These are phyloP conservation scores for Pholis gunnellus DNA, from an alignment of 2,113 vertebrate genomes.

Conservation along the genomic window DNA sequence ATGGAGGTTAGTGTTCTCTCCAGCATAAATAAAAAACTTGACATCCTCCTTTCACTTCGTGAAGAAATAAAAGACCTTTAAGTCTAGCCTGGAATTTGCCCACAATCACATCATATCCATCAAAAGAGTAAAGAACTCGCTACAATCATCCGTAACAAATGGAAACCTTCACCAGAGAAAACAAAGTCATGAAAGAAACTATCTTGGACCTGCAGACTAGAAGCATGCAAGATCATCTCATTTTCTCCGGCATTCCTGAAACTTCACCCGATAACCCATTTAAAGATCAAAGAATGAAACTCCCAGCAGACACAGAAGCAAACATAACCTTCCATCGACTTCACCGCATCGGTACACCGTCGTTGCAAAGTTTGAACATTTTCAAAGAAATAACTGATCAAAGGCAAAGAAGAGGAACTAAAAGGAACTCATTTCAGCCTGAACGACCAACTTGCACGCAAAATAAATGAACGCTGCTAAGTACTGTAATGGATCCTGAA, in stretches of 20 bases:
- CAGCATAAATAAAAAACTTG: too few relatives aligned
- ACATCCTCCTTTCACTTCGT: too few relatives aligned
- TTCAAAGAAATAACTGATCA: neutral
- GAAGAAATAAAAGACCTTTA: too few relatives aligned
- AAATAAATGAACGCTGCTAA: too few relatives aligned
- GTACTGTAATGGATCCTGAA: too few relatives aligned
- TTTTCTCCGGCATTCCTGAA: neutral
- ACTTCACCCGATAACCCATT: neutral
- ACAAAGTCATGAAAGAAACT: neutral
- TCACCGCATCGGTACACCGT: neutral
- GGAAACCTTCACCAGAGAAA: neutral
- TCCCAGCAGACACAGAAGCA: neutral
- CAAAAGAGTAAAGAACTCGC: neutral
- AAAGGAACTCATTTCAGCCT: too few relatives aligned
- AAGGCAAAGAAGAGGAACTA: neutral
- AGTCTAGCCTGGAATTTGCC: too few relatives aligned
- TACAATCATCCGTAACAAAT: neutral
- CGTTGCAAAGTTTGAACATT: neutral
- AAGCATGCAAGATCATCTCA: neutral
- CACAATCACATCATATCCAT: neutral
- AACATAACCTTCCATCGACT: neutral
- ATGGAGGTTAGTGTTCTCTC: too few relatives aligned
- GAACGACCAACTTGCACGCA: too few relatives aligned
- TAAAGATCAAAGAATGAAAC: neutral
- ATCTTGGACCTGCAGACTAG: neutral